These are phyloP conservation scores for Acleris holmiana DNA, from an alignment of 2,888 invertebrate genomes.

Conservation along the genomic window DNA sequence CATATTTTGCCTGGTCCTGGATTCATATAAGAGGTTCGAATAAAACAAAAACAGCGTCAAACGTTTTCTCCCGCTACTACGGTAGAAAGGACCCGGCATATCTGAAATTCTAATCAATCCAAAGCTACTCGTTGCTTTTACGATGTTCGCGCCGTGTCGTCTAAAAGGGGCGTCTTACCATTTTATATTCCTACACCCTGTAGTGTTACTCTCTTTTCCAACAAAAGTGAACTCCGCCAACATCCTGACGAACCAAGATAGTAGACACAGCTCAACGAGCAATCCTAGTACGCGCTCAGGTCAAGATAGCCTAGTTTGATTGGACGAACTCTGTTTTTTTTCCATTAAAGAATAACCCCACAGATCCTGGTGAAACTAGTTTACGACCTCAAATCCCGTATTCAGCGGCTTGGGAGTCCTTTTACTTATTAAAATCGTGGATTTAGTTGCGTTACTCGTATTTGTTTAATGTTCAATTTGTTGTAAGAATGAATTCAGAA, in stretches of 20 bases:
- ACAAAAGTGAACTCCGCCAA: no score
- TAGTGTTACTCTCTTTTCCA: neutral
- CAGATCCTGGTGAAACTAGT: constrained; percentile 65
- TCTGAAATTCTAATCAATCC: constrained; percentile 38
- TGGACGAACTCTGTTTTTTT: no score
- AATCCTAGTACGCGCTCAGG: no score
- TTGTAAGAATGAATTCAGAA: neutral
- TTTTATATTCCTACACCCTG: constrained; percentile 47
- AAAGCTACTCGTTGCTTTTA: constrained; percentile 30
- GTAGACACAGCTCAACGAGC: no score
- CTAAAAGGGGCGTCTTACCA: constrained; percentile 39
- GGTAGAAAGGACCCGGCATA: constrained; percentile 17
- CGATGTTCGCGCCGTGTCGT: constrained; percentile 27
- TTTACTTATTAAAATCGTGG: constrained; percentile 34
- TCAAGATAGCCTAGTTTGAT: no score
- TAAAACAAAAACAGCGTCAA: neutral
- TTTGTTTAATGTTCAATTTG: constrained; percentile 15
- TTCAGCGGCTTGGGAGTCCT: constrained; percentile 55
- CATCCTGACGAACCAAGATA: no score
- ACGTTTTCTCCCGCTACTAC: neutral
- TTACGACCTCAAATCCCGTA: constrained; percentile 65
- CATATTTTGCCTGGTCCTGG: no score
- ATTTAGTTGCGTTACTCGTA: constrained; percentile 7
- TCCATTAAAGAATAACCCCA: no score
- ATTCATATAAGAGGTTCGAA: no score